A percentile compares a stretch with the other conserved stretches of the same genome.
phyloP scores from a whole-genome alignment of 2,888 invertebrate species.

The Mythimna pallens region DNA sequence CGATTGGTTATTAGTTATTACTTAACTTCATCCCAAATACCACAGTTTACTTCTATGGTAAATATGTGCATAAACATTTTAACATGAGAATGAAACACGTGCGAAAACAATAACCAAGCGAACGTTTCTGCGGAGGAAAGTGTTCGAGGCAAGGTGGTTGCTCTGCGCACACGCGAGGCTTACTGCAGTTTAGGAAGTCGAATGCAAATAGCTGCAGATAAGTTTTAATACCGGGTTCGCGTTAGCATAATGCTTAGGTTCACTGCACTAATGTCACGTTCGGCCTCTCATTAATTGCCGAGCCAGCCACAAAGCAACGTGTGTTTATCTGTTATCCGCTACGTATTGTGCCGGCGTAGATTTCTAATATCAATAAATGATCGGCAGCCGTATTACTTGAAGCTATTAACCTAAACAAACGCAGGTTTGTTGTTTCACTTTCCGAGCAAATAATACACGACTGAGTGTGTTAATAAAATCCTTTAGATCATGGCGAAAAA shows the following conservation, averaged over 20 bases:
- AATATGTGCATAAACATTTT: slow-evolving; percentile 62
- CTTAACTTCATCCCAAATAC: slow-evolving; percentile 59
- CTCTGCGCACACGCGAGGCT: slow-evolving; percentile 70
- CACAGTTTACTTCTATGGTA: slow-evolving; percentile 52
- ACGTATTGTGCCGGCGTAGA: slow-evolving; percentile 64
- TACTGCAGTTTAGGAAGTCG: slow-evolving; percentile 86
- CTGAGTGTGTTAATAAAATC: slow-evolving; percentile 4
- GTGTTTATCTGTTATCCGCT: slow-evolving; percentile 78
- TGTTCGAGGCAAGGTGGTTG: slow-evolving; percentile 65
- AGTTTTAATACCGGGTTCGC: slow-evolving; percentile 87
- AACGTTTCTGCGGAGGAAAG: slow-evolving; percentile 62
- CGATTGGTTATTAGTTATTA: slow-evolving; percentile 50
- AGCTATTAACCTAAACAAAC: slow-evolving; percentile 52
- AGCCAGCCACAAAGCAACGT: slow-evolving; percentile 82
- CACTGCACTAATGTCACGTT: slow-evolving; percentile 89
- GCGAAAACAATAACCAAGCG: slow-evolving; percentile 62
- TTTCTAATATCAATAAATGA: slow-evolving; percentile 66
- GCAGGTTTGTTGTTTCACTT: slow-evolving; percentile 34
- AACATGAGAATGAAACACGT: slow-evolving; percentile 63
- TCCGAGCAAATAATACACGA: slow-evolving; percentile 10
- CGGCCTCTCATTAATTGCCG: slow-evolving; percentile 88
- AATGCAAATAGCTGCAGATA: slow-evolving; percentile 89
- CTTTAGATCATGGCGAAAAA: neutral
- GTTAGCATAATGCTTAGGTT: slow-evolving; percentile 86
- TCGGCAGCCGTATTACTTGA: slow-evolving; percentile 51